Evolutionary conservation across 2,888 invertebrate species (phyloP).

Genomic region (Nemotelus pantherinus): DNA sequence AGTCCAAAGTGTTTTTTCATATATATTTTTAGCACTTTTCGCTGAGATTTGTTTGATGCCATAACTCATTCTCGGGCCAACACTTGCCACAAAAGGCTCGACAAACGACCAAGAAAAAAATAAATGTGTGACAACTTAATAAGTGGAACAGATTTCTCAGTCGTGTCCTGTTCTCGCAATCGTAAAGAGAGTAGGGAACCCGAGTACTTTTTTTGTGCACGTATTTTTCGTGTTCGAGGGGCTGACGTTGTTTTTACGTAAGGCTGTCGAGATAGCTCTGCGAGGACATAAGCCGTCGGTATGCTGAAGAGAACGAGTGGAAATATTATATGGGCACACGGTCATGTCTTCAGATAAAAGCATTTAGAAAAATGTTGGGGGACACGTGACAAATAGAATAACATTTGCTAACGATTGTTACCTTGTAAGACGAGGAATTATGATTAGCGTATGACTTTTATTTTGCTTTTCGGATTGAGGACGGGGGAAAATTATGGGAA

Average conservation of each 20-base stretch:
- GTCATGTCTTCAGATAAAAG: conserved; percentile 28
- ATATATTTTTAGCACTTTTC: conserved; percentile 39
- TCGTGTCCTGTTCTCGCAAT: conserved; percentile 32
- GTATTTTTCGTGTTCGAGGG: conserved; percentile 8
- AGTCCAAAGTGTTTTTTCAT: conserved; percentile 24
- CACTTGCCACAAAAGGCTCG: conserved; percentile 54
- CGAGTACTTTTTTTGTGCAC: conserved; percentile 44
- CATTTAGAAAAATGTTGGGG: conserved; percentile 43
- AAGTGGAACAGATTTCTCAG: conserved; percentile 55
- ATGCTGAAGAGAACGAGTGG: background rate
- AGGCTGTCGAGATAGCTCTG: no score
- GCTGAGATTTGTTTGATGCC: conserved; percentile 47
- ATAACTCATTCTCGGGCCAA: conserved; percentile 55
- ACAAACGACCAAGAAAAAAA: conserved; percentile 42
- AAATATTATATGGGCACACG: background rate
- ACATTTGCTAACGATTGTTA: conserved; percentile 50
- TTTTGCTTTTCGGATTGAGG: background rate
- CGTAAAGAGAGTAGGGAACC: conserved; percentile 30
- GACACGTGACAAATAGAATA: conserved; percentile 54
- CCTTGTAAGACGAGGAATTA: conserved; percentile 39
- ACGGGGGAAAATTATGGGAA: background rate
- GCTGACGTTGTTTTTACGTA: conserved; percentile 11
- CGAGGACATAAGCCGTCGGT: no score
- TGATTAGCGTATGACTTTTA: conserved; percentile 38
- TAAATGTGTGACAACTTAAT: conserved; percentile 56